Base-by-base conservation (phyloP, 2,888 invertebrate species). In the Ariolimax columbianus region DNA sequence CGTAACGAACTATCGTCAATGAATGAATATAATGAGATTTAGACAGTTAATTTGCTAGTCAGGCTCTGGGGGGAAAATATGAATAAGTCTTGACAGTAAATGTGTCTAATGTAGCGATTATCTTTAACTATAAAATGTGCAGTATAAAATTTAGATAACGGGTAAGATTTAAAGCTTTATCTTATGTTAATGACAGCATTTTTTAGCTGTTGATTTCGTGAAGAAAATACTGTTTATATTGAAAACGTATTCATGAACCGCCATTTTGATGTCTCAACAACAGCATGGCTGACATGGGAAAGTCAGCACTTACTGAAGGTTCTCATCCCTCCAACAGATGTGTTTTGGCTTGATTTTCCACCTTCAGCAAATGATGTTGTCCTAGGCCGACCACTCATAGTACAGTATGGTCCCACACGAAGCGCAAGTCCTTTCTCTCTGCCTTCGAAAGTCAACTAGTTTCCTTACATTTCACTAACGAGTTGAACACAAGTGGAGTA, bases 361-460 rank as follows among this genome's bases (percentile, higher is more conserved):
- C 92, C 92, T 90, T 92, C 92, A 79, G 92, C 92, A 89, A 92
- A 92, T 85, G 92, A 92, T 86, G 92, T 92, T 82, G 92, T 92
- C 89, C 92, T 91, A 77, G 92, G 92, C 88, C 92, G 91, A 88
- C 92, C 92, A 87, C 92, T 92, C 92, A 92, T 92, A 84, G 79
- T 84, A 79, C 84, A 84, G 36, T 89, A 81, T 88, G 87, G 84
- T 85, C 87, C 83, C 77, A 78, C 82, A 84, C 87, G 82, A 66
- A 66, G 23, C 7, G 66, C 66, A 66, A 66, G 66, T 66, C 66
- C 66, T 66, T 55, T 82, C 82, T 82, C 73, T 86, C 66, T 85
- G 75, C 83, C 81, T 68, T 55, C 59, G 75, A 43, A 82, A 82
- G 82, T 81, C 75, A 78, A 78, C 66, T 72, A 84, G 81, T 83